phyloP scores from a whole-genome alignment of 2,888 invertebrate genomes.

The Clistopyga incitator region DNA sequence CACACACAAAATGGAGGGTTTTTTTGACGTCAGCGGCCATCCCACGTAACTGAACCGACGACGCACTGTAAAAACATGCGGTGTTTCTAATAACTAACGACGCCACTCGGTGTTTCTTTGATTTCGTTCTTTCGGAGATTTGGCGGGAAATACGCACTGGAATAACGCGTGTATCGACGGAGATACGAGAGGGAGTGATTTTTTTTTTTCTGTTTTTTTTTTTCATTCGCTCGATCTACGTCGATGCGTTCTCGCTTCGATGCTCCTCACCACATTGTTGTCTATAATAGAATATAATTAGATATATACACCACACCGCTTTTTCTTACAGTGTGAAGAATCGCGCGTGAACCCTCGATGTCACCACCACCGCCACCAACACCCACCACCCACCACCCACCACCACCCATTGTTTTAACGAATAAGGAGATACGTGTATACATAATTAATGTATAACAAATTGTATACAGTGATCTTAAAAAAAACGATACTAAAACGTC shows the following conservation, averaged over 20 bases:
- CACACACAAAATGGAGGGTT: constrained; percentile 59
- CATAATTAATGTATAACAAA: constrained; percentile 69
- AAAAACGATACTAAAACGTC: constrained; percentile 44
- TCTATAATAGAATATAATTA: constrained; percentile 32
- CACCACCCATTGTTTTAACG: constrained; percentile 55
- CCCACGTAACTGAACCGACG: constrained; percentile 63
- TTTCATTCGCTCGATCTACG: not conserved
- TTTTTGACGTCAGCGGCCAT: constrained; percentile 69
- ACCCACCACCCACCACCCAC: constrained; percentile 44
- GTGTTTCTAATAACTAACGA: constrained; percentile 48
- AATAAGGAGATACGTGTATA: constrained; percentile 63
- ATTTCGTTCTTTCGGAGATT: constrained; percentile 30
- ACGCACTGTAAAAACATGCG: constrained; percentile 65
- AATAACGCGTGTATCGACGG: not conserved
- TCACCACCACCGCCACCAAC: constrained; percentile 47
- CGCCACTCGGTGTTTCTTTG: constrained; percentile 27
- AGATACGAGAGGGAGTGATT: not conserved
- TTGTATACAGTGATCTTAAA: constrained; percentile 68
- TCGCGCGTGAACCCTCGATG: constrained; percentile 61
- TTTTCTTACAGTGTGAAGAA: constrained; percentile 64
- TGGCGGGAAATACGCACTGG: constrained; percentile 11
- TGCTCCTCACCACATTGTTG: constrained; percentile 41
- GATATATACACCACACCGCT: constrained; percentile 46
- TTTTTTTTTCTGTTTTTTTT: no score
- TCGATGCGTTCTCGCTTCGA: constrained; percentile 24